These are phyloP conservation scores for Coccyzus lansbergi DNA, from an alignment of 2,797 vertebrate species.

Conservation along the genomic window DNA sequence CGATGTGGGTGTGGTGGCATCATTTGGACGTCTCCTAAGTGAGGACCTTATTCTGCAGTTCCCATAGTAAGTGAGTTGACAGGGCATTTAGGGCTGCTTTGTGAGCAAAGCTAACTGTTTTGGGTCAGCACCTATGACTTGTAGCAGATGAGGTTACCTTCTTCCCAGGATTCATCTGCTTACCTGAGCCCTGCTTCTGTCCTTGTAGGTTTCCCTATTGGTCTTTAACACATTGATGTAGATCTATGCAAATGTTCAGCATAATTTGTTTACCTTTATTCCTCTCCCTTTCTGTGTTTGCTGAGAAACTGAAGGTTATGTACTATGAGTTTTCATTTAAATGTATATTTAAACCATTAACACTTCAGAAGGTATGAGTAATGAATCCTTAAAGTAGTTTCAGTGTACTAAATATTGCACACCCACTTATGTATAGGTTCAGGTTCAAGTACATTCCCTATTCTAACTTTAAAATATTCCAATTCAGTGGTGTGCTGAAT, in stretches of 20 bases:
- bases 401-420: neutral
- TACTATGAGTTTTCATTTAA: neutral
- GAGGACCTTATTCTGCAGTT: conserved; percentile 89
- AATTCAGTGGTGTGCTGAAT: conserved; percentile 89
- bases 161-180: neutral
- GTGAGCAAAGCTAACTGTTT: fast-evolving
- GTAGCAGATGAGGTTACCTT: neutral
- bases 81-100: fast-evolving
- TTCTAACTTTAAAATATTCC: conserved; percentile 34
- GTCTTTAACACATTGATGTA: neutral
- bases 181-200: neutral
- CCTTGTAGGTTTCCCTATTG: neutral
- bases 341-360: neutral
- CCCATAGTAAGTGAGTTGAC: conserved; percentile 83
- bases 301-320: neutral
- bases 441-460: neutral
- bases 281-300: neutral
- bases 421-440: neutral
- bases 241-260: neutral
- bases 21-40: conserved; percentile 89
- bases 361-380: neutral
- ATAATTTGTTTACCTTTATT: neutral
- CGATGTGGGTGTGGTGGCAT: conserved; percentile 93
- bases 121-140: neutral
- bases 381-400: neutral